Evolutionary conservation across 2,797 vertebrate species (phyloP), one percentile per base, ranked within the genome.

Genomic region (Aselliscus stoliczkanus): DNA sequence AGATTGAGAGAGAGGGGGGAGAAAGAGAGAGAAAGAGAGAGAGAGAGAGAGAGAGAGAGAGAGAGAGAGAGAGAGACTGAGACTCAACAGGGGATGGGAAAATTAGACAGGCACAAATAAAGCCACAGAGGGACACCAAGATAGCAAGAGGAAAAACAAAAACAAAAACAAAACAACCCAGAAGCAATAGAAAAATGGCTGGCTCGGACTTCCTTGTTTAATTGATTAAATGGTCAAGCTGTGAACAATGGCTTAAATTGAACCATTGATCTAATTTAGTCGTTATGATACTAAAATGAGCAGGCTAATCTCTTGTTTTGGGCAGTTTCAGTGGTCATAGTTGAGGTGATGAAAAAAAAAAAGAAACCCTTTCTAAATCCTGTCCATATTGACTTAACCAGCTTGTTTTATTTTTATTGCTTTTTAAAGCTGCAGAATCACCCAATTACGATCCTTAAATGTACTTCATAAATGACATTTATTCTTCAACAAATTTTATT

Each of bases 271-370:
- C 58, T 86, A 69, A 82, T 92, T 93, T 65, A 77, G 31, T 90
- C 76, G 47, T 93, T 93, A 93, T 65, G 54, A 47, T 82, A 75
- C 42, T 67, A 64, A 86, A 96, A 93, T 65, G 67, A 87, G 39
- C 76, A 93, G 52, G 72, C 31, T 76, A 69, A 72, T 11, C 17
- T 82, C 80, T 88, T 79, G 27, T 73, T 56, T 34, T 5, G 47
- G 60, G 27, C 18, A 37, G 17, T 42, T 90, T 60, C 73, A 52
- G 73, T n/a, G 12, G 37, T 81, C 76, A 90, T 77, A 70, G 1
- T 50, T 47, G 12, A 50, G 70, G 50, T 34, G 69, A 21, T 56
- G 69, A 87, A 37, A 83, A 65, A 21, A 58, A 54, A 64, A 20
- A 72, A 86, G 87, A 84, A 37, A 54, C 20, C 23, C 39, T 90